Conservation (phyloP, 2,797 vertebrate genomes). For the Oceanodroma leucorhoa region DNA sequence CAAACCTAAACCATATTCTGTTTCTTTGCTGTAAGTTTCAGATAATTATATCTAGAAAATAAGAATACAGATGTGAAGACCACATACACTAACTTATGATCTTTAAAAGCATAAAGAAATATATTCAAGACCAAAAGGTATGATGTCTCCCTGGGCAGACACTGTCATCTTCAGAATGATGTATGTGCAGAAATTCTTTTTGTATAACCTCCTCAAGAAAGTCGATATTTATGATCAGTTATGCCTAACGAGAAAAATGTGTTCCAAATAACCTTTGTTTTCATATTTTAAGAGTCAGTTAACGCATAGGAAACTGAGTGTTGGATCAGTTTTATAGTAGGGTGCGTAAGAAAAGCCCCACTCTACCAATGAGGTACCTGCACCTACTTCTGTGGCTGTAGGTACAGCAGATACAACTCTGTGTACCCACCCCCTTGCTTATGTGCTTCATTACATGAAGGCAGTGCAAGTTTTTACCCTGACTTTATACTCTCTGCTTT, state of each 20-base stretch:
- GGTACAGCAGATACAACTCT: background rate
- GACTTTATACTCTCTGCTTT: background rate
- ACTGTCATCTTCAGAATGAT: background rate
- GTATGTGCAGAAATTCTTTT: background rate
- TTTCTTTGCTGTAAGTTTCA: background rate
- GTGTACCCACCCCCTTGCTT: background rate
- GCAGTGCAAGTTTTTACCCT: background rate
- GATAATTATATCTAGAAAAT: background rate
- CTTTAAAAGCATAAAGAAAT: background rate
- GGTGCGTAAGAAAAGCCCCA: background rate
- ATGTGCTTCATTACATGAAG: background rate
- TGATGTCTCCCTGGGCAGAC: background rate
- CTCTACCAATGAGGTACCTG: background rate
- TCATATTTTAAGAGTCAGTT: background rate
- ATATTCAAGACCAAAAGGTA: background rate
- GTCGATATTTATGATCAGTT: background rate
- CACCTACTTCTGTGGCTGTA: rapidly evolving
- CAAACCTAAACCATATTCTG: background rate
- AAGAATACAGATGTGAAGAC: background rate
- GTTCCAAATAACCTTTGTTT: background rate
- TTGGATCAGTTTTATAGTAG: background rate
- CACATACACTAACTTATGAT: background rate
- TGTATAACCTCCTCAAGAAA: background rate
- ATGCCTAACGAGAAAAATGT: background rate
- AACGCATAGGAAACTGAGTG: rapidly evolving